Evolutionary conservation across 2,113 vertebrate genomes (phyloP).

Genomic region (Himantopus leucocephalus): DNA sequence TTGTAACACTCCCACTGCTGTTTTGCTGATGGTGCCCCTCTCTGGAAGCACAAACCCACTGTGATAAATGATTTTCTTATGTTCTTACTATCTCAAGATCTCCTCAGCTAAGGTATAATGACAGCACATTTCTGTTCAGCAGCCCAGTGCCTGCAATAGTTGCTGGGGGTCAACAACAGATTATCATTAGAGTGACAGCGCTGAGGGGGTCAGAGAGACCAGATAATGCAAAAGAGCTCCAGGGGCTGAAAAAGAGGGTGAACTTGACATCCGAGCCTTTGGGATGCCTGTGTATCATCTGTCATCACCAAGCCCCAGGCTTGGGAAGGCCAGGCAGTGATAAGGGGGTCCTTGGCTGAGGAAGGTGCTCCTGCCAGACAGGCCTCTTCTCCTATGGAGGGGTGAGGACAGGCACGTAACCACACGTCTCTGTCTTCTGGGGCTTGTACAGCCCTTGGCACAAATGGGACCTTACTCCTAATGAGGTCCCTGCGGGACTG

Average conservation of each 20-base stretch:
- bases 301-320: neutral
- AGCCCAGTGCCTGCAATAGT: neutral
- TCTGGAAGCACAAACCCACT: neutral
- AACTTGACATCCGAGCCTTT: neutral
- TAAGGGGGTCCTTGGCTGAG: neutral
- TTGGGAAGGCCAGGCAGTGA: neutral
- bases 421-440: neutral
- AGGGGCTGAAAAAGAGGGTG: neutral
- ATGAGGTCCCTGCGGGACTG: neutral
- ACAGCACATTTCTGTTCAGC: neutral
- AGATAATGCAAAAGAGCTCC: neutral
- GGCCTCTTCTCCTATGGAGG: neutral
- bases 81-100: neutral
- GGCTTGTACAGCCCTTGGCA: neutral
- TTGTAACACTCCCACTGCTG: neutral
- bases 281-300: neutral
- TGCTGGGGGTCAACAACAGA: neutral
- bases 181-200: neutral
- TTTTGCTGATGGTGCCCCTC: neutral
- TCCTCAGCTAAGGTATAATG: neutral
- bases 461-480: neutral
- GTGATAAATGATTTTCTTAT: neutral
- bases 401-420: neutral
- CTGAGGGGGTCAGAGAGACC: neutral
- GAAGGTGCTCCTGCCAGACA: neutral